Evolutionary conservation across 2,113 vertebrate species (phyloP).

Genomic region (Hydropotes inermis): DNA sequence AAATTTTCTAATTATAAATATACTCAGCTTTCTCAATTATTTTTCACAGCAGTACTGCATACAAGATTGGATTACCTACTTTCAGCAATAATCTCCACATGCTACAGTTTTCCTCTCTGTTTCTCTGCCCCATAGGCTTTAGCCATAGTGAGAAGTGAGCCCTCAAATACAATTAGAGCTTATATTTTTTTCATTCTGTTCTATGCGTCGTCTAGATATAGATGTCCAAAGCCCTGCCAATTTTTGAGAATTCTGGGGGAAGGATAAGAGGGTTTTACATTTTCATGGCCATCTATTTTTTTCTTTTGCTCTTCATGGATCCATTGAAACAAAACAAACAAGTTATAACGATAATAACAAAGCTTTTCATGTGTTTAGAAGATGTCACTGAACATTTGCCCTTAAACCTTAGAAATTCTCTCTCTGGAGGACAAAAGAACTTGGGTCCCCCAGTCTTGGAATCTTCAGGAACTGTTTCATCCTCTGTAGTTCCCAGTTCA

Average conservation of each 20-base stretch:
- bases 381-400: not conserved
- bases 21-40: not conserved
- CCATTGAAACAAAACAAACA: not conserved
- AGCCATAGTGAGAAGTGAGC: not conserved
- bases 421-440: not conserved
- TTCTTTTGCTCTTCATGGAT: not conserved
- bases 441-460: not conserved
- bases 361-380: not conserved
- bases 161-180: not conserved
- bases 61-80: not conserved
- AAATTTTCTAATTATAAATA: not conserved
- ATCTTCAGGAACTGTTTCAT: not conserved
- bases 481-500: not conserved
- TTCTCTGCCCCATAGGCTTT: not conserved
- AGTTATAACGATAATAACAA: not conserved
- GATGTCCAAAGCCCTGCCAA: not conserved
- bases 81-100: not conserved
- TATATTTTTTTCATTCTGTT: not conserved
- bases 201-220: not conserved
- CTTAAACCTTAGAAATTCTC: not conserved
- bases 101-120: not conserved
- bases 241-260: conserved; percentile 29
- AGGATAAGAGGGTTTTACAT: not conserved
- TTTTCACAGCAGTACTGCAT: not conserved
- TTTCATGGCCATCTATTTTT: not conserved